phyloP scores from a whole-genome alignment of 2,888 invertebrate genomes.

The Euphydryas editha region DNA sequence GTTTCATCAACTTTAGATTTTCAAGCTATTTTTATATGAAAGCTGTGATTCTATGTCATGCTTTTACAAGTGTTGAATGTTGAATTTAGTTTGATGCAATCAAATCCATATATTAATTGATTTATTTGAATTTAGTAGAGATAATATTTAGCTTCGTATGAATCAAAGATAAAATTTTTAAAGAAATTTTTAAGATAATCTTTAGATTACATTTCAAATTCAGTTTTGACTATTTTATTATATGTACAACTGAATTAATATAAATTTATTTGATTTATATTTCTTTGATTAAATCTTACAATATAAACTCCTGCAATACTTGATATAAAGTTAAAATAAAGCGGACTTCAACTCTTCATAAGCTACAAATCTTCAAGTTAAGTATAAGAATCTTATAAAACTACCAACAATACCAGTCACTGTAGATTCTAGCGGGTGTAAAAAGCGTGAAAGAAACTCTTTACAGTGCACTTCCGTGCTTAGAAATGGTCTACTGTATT shows the following conservation, averaged over 20 bases:
- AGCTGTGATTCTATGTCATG: conserved; percentile 15
- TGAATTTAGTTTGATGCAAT: conserved; percentile 5
- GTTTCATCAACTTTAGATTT: conserved; percentile 35
- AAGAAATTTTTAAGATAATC: too few species aligned
- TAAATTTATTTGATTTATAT: too few species aligned
- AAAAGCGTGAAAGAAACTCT: conserved; percentile 59
- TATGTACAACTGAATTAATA: too few species aligned
- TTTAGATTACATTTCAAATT: too few species aligned
- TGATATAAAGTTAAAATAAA: conserved; percentile 7
- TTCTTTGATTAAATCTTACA: too few species aligned
- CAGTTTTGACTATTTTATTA: too few species aligned
- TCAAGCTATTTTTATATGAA: conserved; percentile 43
- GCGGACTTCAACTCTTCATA: conserved; percentile 29
- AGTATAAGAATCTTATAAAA: conserved; percentile 26
- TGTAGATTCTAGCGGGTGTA: conserved; percentile 48
- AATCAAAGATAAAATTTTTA: neutral
- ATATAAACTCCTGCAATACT: neutral
- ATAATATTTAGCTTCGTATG: neutral
- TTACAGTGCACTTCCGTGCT: conserved; percentile 57
- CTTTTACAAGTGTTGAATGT: conserved; percentile 1
- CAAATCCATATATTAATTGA: neutral
- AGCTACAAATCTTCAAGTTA: conserved; percentile 23
- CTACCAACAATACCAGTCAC: conserved; percentile 29
- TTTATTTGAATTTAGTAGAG: neutral
- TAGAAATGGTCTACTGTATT: conserved; percentile 66